Base-by-base conservation (phyloP, 1,140 invertebrate species). In the Drosophila athabasca region DNA sequence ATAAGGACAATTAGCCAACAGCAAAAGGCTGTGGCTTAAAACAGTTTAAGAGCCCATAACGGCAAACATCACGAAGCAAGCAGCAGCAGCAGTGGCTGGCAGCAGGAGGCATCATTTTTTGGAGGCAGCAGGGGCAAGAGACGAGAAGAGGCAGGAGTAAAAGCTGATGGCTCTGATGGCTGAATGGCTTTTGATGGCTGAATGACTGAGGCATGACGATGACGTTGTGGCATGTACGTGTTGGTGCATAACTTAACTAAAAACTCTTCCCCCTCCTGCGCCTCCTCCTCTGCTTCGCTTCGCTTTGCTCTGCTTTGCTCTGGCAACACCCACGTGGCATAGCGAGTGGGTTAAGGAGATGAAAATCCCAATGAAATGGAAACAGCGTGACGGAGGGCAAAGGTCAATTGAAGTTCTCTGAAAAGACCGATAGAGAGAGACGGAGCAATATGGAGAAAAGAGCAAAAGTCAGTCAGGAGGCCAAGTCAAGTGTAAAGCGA, bases 401-500 rank as follows among this genome's bases (percentile, higher is more conserved):
- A 88, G 83, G 83, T 88, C 83, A 88, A 88, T 88, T 88, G 83
- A 82, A 88, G 83, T 88, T 88, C 79, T 76, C 59, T 9, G 8
- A 50, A 67, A 67, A 65, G 66, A 74, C 48, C 48, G 45, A 13
- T 9, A 39, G 11, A 13, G 11, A 1, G 11, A 2, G 11, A 35
- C 9, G 9, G 35, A 0, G 11, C 1, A 39, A 60, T 61, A 19
- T 58, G 66, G 74, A 52, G 57, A 57, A 75, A 77, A 81, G 81
- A 67, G 58, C 82, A 80, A 74, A 60, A 68, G 77, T 66, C 82
- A 67, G 58, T 53, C 49, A 54, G 57, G 66, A 77, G 68, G 64
- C 50, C 71, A 88, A 88, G 83, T 88, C 84, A 88, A 88, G 83
- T 82, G 79, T 79, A 83, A 88, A 83, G 59, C 62, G 84, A 82